Percentiles rank a stretch among this genome's conserved stretches.
phyloP scores from a whole-genome alignment of 2,113 vertebrate species.

The Trinectes maculatus region DNA sequence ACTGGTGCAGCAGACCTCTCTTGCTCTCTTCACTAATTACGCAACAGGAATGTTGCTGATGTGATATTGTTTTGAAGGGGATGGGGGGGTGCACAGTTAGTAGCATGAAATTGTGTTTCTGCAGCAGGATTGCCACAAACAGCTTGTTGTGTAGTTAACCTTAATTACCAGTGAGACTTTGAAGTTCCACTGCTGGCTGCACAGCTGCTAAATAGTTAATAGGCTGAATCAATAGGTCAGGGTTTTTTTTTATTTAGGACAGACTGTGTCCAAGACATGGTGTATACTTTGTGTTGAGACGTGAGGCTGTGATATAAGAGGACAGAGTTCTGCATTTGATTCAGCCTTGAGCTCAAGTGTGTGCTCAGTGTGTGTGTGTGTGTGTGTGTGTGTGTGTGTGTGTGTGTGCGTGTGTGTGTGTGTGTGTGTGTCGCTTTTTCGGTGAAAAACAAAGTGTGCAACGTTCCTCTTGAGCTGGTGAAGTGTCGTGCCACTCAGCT shows the following conservation, averaged over 20 bases:
- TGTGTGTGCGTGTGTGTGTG: not conserved
- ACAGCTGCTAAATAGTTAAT: constrained; percentile 21
- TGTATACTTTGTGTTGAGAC: not conserved
- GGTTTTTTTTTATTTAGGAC: not conserved
- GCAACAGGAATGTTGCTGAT: constrained; percentile 54
- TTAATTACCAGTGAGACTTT: constrained; percentile 30
- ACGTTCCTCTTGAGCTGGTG: constrained; percentile 43
- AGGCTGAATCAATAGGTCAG: not conserved
- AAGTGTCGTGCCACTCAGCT: constrained; percentile 51
- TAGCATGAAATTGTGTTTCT: constrained; percentile 15
- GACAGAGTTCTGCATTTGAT: not conserved
- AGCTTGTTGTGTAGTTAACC: not conserved
- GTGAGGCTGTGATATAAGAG: too few species aligned
- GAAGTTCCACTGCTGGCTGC: constrained; percentile 4
- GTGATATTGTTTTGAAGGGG: constrained; percentile 28
- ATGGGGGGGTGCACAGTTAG: not conserved
- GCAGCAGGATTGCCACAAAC: constrained; percentile 7
- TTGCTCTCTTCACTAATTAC: constrained; percentile 51
- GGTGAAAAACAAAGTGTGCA: constrained; percentile 33
- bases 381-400: not conserved
- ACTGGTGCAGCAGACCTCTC: constrained; percentile 23
- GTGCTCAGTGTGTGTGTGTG: not conserved
- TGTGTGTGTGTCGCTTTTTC: not conserved
- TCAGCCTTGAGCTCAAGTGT: constrained; percentile 22
- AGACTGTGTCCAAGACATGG: not conserved